phyloP scores from a whole-genome alignment of 2,888 invertebrate genomes.

The Brenthis daphne region DNA sequence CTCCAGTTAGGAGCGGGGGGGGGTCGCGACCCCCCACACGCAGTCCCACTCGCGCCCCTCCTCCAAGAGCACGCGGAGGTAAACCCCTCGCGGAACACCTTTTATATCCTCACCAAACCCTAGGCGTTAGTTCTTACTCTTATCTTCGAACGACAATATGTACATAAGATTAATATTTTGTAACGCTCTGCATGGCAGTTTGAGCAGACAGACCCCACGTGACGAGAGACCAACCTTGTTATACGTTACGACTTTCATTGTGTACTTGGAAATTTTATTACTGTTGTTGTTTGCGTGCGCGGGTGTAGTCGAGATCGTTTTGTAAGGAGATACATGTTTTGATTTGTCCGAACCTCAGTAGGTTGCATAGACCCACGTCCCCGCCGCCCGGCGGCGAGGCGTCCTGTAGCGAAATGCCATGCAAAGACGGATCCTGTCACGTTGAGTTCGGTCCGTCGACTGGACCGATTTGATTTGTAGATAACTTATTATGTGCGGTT shows the following conservation, averaged over 20 bases:
- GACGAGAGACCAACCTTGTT: conserved; percentile 20
- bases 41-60: conserved; percentile 80
- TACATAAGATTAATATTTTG: conserved; percentile 81
- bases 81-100: conserved; percentile 61
- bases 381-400: conserved; percentile 5
- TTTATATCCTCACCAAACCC: conserved; percentile 63
- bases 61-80: conserved; percentile 80
- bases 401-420: conserved; percentile 54
- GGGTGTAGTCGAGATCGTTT: conserved; percentile 17
- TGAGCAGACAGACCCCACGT: conserved; percentile 47
- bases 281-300: conserved; percentile 27
- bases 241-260: conserved; percentile 22
- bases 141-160: conserved; percentile 82
- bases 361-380: neutral
- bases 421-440: conserved; percentile 64
- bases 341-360: neutral
- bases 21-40: conserved; percentile 81
- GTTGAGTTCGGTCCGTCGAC: conserved; percentile 62
- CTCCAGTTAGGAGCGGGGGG: conserved; percentile 91
- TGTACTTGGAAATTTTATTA: conserved; percentile 23
- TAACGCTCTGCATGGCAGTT: conserved; percentile 66
- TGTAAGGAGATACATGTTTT: neutral
- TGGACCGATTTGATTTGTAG: conserved; percentile 69
- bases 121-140: conserved; percentile 72
- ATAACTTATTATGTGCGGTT: conserved; percentile 59